Percentiles rank a stretch among this genome's conserved stretches.
Evolutionary conservation across 1,140 invertebrate species (phyloP).

Genomic region (Drosophila melanica): DNA sequence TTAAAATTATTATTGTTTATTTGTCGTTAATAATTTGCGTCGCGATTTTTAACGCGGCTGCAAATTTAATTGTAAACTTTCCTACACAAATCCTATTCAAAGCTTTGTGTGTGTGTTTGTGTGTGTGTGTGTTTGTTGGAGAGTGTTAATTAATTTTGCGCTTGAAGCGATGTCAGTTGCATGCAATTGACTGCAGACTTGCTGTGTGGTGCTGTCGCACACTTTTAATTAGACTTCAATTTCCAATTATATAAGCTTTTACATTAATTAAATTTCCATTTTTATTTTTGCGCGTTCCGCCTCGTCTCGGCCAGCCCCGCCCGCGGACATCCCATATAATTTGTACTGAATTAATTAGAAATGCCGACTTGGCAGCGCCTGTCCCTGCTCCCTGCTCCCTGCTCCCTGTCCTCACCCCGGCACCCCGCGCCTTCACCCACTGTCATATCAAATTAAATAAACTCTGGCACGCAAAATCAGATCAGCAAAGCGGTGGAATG

Average conservation of each 20-base stretch:
- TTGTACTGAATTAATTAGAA: slow-evolving; percentile 80
- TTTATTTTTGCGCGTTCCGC: slow-evolving; percentile 37
- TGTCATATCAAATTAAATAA: slow-evolving; percentile 52
- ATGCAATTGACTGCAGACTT: slow-evolving; percentile 60
- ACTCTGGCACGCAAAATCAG: slow-evolving; percentile 69
- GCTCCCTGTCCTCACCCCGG: background rate
- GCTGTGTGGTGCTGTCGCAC: slow-evolving; percentile 38
- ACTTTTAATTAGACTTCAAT: slow-evolving; percentile 75
- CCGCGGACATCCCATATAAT: slow-evolving; percentile 54
- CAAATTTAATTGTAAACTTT: slow-evolving; percentile 75
- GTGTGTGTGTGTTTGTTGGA: slow-evolving; percentile 30
- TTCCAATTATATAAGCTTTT: slow-evolving; percentile 76
- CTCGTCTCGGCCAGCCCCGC: slow-evolving; percentile 3
- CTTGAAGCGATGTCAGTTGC: slow-evolving; percentile 73
- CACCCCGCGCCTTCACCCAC: background rate
- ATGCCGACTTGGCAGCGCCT: slow-evolving; percentile 43
- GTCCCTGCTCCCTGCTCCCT: background rate
- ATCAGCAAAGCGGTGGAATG: slow-evolving; percentile 50
- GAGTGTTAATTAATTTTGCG: slow-evolving; percentile 81
- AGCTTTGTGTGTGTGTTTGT: slow-evolving; percentile 11
- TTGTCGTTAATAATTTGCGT: slow-evolving; percentile 71
- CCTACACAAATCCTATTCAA: slow-evolving; percentile 41
- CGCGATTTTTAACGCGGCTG: slow-evolving; percentile 56
- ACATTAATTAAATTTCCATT: slow-evolving; percentile 81
- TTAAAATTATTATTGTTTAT: slow-evolving; percentile 73